A percentile compares a stretch with the other conserved stretches of the same genome.
These are phyloP conservation scores for Spizaetus ornatus DNA, from an alignment of 2,113 vertebrate genomes.

Conservation along the genomic window DNA sequence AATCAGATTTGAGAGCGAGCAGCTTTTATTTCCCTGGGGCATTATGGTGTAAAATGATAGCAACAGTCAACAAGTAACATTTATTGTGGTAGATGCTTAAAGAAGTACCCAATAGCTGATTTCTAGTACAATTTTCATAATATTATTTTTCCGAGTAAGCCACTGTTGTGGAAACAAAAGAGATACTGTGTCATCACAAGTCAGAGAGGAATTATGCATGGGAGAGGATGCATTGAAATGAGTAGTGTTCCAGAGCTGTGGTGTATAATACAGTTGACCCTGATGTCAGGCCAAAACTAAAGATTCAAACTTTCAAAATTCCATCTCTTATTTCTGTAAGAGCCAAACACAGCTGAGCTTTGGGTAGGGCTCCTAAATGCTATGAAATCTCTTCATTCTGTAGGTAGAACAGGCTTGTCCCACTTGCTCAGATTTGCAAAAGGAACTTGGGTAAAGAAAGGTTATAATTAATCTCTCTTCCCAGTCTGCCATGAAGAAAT, in stretches of 20 bases:
- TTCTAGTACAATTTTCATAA: background rate
- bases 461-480: background rate
- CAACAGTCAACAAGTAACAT: background rate
- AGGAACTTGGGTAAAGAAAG: background rate
- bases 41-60: background rate
- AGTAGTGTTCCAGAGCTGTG: background rate
- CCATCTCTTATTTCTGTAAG: background rate
- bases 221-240: background rate
- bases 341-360: background rate
- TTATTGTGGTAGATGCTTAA: background rate
- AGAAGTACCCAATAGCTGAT: background rate
- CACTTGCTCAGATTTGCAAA: background rate
- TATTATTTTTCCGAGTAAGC: background rate
- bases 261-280: fast-evolving
- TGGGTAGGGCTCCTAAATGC: background rate
- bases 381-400: background rate
- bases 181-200: background rate
- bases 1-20: background rate
- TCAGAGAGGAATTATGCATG: background rate
- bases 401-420: background rate
- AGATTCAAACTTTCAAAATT: background rate
- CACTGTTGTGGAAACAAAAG: background rate
- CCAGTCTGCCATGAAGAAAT: background rate
- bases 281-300: background rate
- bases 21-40: background rate